Evolutionary conservation across 2,888 invertebrate species (phyloP).

Genomic region (Chirona hameri): DNA sequence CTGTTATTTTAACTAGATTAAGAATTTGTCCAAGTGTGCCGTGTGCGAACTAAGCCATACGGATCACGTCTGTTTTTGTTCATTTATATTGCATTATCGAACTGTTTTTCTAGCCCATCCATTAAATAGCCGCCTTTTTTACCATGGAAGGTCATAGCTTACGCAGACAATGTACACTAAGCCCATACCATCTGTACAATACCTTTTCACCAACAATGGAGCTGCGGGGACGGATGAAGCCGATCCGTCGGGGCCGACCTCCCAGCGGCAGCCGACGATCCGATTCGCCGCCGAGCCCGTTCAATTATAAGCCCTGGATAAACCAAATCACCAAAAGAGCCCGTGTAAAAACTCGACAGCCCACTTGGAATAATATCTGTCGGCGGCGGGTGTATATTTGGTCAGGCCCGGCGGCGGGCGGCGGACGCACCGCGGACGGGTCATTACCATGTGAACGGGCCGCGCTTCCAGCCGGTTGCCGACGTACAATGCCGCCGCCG

Average conservation of each 20-base stretch:
- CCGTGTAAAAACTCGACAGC: constrained; percentile 24
- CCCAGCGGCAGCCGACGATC: not conserved
- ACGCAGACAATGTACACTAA: not conserved
- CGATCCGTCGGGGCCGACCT: not conserved
- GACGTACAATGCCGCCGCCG: not conserved
- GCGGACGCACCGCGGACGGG: not conserved
- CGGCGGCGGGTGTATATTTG: not conserved
- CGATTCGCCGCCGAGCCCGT: not conserved
- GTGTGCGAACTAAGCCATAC: no score
- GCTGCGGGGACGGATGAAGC: not conserved
- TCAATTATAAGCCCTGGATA: constrained; percentile 25
- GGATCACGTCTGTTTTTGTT: no score
- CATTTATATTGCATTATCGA: no score
- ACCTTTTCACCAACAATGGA: not conserved
- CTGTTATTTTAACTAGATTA: no score
- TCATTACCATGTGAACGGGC: constrained; percentile 1
- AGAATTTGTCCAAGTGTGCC: not conserved
- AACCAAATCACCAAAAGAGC: constrained; percentile 5
- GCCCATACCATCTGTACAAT: not conserved
- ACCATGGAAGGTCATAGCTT: not conserved
- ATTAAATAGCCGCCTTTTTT: not conserved
- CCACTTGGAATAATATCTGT: constrained; percentile 22
- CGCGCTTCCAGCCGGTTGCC: not conserved
- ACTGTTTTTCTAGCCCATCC: no score
- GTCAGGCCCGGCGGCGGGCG: not conserved